Evolutionary conservation across 2,888 invertebrate species (phyloP), one percentile per base, ranked within the genome.

Genomic region (Andrena minutula): DNA sequence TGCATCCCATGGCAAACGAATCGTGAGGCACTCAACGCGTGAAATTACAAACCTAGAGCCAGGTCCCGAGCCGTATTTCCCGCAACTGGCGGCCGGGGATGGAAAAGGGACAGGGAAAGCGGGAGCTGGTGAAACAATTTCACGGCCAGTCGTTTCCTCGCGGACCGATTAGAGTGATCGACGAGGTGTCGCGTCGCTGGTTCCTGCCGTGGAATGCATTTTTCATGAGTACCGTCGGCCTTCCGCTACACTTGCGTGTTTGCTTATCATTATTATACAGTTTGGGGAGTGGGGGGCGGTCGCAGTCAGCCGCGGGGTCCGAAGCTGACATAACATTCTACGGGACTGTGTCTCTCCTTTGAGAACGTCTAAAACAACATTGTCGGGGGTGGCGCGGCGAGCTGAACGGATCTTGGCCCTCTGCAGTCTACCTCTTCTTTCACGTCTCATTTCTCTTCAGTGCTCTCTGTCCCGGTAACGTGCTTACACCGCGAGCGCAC

Each of bases 251-350:
- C 77, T 74, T 53, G 69, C 68, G 72, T 89, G 88, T 88, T 89
- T 86, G 84, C 86, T 87, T 86, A 86, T 88, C 85, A 85, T 88
- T 89, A 89, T 88, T 87, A 89, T 85, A 86, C 85, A 83, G 87
- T 87, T 87, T 86, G 74, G 72, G 49, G 75, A n/a, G n/a, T n/a
- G 61, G 53, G 73, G 60, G 23, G 23, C 16, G 41, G 16, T 16
- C 1, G 41, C 41, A 16, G 16, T 16, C 41, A 41, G 23, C 56
- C 26, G 35, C 20, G 56, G 79, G 63, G 75, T 68, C 63, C 58
- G 53, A 78, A 75, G 85, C 88, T 89, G 89, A 86, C 88, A 89
- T 82, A 89, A 89, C 88, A 89, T 87, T 83, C 79, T 8, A 58
- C 79, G 82, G 79, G 81, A 79, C 83, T 75, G 85, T 82, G 83